A percentile compares a stretch with the other conserved stretches of the same genome.
phyloP scores from a whole-genome alignment of 2,888 invertebrate species.

The Scaeva pyrastri region DNA sequence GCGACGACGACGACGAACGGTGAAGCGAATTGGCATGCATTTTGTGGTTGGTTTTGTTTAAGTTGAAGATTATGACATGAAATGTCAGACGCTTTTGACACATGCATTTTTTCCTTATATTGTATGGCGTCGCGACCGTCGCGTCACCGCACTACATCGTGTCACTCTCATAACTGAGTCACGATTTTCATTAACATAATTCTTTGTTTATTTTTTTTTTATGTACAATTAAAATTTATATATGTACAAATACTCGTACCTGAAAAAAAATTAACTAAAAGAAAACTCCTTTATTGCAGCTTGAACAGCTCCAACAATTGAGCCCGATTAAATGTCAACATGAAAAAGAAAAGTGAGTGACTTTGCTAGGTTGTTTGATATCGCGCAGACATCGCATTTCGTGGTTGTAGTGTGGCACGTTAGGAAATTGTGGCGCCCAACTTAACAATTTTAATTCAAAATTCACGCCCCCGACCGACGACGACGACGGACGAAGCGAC shows the following conservation, averaged over 20 bases:
- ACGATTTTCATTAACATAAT: slow-evolving; percentile 70
- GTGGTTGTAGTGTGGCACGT: slow-evolving; percentile 11
- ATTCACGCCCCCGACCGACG: slow-evolving; percentile 22
- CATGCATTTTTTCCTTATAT: slow-evolving; percentile 30
- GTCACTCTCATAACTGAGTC: slow-evolving; percentile 63
- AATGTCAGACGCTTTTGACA: slow-evolving; percentile 63
- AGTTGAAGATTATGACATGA: slow-evolving; percentile 66
- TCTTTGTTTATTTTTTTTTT: slow-evolving; percentile 31
- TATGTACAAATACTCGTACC: slow-evolving; percentile 7
- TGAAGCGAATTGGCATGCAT: slow-evolving; percentile 49
- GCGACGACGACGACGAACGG: background rate
- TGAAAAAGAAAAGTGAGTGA: slow-evolving; percentile 46
- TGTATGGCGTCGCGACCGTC: background rate
- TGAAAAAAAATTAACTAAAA: background rate
- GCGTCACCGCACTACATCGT: background rate
- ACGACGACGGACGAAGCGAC: background rate
- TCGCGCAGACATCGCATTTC: slow-evolving; percentile 13
- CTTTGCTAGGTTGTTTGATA: slow-evolving; percentile 47
- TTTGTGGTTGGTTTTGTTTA: slow-evolving; percentile 63
- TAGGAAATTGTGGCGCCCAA: slow-evolving; percentile 46
- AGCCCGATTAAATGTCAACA: slow-evolving; percentile 58
- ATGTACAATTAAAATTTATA: slow-evolving; percentile 51
- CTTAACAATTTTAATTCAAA: slow-evolving; percentile 46
- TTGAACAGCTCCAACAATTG: slow-evolving; percentile 19
- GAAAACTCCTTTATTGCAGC: slow-evolving; percentile 2